These are phyloP conservation scores for Poeciliopsis prolifica DNA, from an alignment of 2,113 vertebrate species.

Conservation along the genomic window DNA sequence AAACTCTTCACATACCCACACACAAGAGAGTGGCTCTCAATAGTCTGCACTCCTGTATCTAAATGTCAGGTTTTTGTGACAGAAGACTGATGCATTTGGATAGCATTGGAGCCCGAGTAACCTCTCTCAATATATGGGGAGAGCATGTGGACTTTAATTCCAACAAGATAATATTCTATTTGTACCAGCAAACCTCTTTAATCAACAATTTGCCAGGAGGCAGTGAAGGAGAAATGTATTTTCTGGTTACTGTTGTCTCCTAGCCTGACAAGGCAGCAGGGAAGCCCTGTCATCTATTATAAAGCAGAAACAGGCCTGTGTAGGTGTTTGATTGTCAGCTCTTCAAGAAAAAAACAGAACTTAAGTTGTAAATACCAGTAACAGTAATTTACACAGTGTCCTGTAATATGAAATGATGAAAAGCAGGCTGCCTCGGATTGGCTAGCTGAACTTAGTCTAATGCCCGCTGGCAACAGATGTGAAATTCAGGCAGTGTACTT, in stretches of 20 bases:
- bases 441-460: slow-evolving; percentile 16
- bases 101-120: too few relatives aligned
- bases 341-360: not conserved
- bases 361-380: not conserved
- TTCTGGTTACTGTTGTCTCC: not conserved
- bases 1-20: not conserved
- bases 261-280: not conserved
- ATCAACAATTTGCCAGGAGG: not conserved
- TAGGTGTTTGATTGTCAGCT: not conserved
- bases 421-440: not conserved
- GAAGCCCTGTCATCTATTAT: not conserved
- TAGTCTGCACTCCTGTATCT: not conserved
- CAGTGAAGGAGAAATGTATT: not conserved
- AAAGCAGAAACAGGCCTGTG: not conserved
- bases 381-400: slow-evolving; percentile 8
- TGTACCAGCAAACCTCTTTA: not conserved
- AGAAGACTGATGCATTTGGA: too few relatives aligned
- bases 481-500: slow-evolving; percentile 21
- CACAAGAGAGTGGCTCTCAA: not conserved
- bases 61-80: not conserved
- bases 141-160: not conserved
- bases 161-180: not conserved
- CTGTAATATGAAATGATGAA: slow-evolving; percentile 7
- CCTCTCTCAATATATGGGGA: not conserved
- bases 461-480: slow-evolving; percentile 42